A percentile compares a stretch with the other conserved stretches of the same genome.
These are phyloP conservation scores for Pomacea canaliculata DNA, from an alignment of 2,888 invertebrate species.

Conservation along the genomic window DNA sequence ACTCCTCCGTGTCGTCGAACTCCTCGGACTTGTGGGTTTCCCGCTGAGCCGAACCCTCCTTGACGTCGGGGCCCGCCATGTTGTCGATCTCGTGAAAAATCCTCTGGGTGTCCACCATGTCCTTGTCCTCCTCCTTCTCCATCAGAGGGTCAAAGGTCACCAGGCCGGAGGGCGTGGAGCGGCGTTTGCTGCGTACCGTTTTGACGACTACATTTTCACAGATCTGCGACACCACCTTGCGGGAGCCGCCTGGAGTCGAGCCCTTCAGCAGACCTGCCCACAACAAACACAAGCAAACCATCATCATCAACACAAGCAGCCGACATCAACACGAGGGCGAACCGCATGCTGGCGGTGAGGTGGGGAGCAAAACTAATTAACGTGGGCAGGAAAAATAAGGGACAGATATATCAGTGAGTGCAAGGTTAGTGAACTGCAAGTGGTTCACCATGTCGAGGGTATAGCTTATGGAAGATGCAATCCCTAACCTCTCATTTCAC, in stretches of 20 bases:
- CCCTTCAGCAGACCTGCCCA: constrained; percentile 63
- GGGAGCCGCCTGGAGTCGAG: constrained; percentile 56
- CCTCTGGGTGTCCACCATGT: constrained; percentile 35
- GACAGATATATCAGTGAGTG: no score
- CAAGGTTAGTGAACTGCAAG: no score
- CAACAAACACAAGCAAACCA: background rate
- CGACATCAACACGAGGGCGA: no score
- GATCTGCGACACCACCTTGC: constrained; percentile 60
- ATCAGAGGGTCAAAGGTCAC: constrained; percentile 54
- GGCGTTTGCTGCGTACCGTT: constrained; percentile 39
- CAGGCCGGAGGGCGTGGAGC: constrained; percentile 46
- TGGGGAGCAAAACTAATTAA: no score
- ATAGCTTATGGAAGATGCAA: no score
- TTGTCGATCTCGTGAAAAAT: constrained; percentile 34
- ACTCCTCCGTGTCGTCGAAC: constrained; percentile 78
- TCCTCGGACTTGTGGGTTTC: constrained; percentile 14
- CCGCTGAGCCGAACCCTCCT: background rate
- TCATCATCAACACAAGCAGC: background rate
- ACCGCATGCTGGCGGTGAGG: no score
- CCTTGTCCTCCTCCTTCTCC: constrained; percentile 54
- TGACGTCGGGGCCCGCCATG: constrained; percentile 15
- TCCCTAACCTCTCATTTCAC: no score
- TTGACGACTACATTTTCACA: constrained; percentile 52
- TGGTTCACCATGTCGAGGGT: no score
- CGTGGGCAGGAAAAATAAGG: no score